phyloP scores from a whole-genome alignment of 1,140 invertebrate genomes.

The Leptinotarsa lineolata region DNA sequence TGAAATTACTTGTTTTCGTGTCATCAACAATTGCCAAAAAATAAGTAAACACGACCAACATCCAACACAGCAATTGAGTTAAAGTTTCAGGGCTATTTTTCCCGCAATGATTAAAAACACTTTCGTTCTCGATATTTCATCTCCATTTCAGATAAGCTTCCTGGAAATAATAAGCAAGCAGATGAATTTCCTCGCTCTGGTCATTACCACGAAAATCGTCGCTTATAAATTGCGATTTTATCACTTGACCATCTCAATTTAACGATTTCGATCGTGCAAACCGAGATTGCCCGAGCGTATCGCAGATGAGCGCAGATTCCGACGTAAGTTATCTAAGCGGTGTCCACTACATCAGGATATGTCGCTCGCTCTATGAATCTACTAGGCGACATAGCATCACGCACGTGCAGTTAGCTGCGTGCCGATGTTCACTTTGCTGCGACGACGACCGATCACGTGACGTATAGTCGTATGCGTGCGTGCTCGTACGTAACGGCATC shows the following conservation, averaged over 20 bases:
- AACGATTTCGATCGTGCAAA: slow-evolving; percentile 38
- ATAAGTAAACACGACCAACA: too few relatives aligned
- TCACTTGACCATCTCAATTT: slow-evolving; percentile 38
- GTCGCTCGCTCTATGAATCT: slow-evolving; percentile 40
- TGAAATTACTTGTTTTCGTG: too few relatives aligned
- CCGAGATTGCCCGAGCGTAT: slow-evolving; percentile 38
- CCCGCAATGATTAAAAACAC: neutral
- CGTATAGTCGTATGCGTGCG: slow-evolving; percentile 42
- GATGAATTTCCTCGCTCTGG: neutral
- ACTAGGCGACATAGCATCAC: slow-evolving; percentile 43
- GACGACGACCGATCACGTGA: slow-evolving; percentile 40
- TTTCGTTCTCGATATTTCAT: neutral
- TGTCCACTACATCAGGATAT: slow-evolving; percentile 28
- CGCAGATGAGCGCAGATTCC: slow-evolving; percentile 31
- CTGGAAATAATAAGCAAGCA: neutral
- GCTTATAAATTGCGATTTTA: slow-evolving; percentile 30
- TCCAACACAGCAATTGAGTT: too few relatives aligned
- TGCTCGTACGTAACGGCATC: slow-evolving; percentile 34
- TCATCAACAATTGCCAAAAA: too few relatives aligned
- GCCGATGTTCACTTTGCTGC: slow-evolving; percentile 47
- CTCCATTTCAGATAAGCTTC: neutral
- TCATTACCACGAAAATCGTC: slow-evolving; percentile 19
- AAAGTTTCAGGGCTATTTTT: neutral
- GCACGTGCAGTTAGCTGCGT: slow-evolving; percentile 47
- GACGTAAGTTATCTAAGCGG: slow-evolving; percentile 31